phyloP scores from a whole-genome alignment of 1,140 invertebrate genomes.

The Panonychus citri region DNA sequence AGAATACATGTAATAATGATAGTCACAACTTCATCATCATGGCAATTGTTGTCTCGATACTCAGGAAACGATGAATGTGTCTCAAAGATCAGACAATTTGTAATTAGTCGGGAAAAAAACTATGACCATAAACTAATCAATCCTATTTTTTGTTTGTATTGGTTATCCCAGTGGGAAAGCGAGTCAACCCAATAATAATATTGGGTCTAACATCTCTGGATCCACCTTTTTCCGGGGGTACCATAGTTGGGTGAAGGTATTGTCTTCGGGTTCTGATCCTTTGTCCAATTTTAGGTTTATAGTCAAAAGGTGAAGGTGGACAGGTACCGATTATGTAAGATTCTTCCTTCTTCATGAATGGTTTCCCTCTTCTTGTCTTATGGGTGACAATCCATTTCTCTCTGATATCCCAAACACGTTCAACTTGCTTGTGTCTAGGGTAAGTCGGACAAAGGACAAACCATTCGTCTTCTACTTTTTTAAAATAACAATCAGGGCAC shows the following conservation, averaged over 20 bases:
- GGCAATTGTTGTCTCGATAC: too few species aligned
- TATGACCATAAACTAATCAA: too few species aligned
- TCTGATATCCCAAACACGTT: constrained; percentile 33
- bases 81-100: too few species aligned
- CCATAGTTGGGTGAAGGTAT: neutral
- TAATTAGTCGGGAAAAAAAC: too few species aligned
- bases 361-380: constrained; percentile 33
- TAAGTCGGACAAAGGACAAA: constrained; percentile 47
- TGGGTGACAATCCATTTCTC: constrained; percentile 45
- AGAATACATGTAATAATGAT: too few species aligned
- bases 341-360: constrained; percentile 20
- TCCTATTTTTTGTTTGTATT: too few species aligned
- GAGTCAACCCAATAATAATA: too few species aligned
- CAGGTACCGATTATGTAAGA: neutral
- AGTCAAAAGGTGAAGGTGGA: neutral
- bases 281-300: neutral
- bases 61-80: too few species aligned
- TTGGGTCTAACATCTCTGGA: too few species aligned
- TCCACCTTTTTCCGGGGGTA: too few species aligned
- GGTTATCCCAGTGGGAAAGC: too few species aligned
- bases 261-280: neutral
- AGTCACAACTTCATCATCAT: too few species aligned
- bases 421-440: constrained; percentile 52
- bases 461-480: constrained; percentile 35
- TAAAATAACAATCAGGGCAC: constrained; percentile 50